Percentiles rank a stretch among this genome's conserved stretches.
phyloP scores from a whole-genome alignment of 2,888 invertebrate genomes.

The Atethmia centrago region DNA sequence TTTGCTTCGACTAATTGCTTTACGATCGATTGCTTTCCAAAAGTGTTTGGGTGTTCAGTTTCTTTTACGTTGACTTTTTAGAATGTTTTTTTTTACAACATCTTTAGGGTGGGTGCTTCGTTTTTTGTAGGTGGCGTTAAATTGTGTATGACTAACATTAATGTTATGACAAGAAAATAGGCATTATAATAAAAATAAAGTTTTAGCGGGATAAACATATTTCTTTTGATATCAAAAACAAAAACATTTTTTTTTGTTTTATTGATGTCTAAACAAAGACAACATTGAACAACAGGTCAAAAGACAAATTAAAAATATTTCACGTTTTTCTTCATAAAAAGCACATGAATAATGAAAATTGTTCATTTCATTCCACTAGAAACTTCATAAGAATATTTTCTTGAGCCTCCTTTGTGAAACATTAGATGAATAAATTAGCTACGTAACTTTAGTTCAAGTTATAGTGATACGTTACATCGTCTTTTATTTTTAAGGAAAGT shows the following conservation, averaged over 20 bases:
- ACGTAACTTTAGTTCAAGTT: constrained; percentile 30
- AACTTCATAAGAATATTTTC: constrained; percentile 32
- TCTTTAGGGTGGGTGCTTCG: neutral
- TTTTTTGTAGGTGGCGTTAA: too few species aligned
- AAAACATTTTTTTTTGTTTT: too few species aligned
- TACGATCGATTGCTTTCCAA: constrained; percentile 58
- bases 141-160: too few species aligned
- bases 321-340: neutral
- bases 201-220: neutral
- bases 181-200: neutral
- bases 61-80: constrained; percentile 20
- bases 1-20: constrained; percentile 64
- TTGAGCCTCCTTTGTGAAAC: constrained; percentile 25
- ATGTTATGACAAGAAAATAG: neutral
- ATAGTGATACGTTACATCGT: constrained; percentile 28
- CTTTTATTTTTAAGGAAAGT: constrained; percentile 37
- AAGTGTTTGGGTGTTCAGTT: constrained; percentile 43
- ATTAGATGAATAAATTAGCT: constrained; percentile 57
- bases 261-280: neutral
- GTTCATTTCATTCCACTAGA: constrained; percentile 11
- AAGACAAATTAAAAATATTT: neutral
- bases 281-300: constrained; percentile 7
- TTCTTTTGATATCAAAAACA: neutral
- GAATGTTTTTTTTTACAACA: constrained; percentile 6
- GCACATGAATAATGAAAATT: constrained; percentile 16